Percentiles rank a stretch among this genome's conserved stretches.
phyloP scores from a whole-genome alignment of 2,888 invertebrate species.

The Microdon myrmicae region DNA sequence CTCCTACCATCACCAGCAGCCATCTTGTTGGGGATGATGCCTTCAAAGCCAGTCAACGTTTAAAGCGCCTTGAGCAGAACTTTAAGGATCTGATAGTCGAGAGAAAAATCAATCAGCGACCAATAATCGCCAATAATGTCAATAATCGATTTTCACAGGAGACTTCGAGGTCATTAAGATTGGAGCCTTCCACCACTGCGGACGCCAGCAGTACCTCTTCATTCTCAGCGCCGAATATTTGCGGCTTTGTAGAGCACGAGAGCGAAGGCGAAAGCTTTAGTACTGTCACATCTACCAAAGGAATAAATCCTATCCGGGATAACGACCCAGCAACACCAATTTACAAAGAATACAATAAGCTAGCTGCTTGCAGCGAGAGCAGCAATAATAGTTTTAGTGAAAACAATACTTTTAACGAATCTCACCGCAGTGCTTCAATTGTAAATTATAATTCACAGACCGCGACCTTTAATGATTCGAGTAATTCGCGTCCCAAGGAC shows the following conservation, averaged over 20 bases:
- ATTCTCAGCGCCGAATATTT: neutral
- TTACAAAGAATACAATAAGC: constrained; percentile 22
- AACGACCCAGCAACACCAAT: constrained; percentile 21
- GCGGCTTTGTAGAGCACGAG: neutral
- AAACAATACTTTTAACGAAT: constrained; percentile 7
- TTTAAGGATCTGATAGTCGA: constrained; percentile 60
- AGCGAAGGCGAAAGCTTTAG: constrained; percentile 23
- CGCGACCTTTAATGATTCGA: constrained; percentile 2
- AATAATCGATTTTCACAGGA: constrained; percentile 36
- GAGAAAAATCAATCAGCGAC: constrained; percentile 26
- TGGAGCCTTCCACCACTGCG: constrained; percentile 8
- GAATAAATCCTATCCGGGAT: constrained; percentile 28
- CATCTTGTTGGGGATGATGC: constrained; percentile 52
- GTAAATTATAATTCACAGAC: constrained; percentile 17
- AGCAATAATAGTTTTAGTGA: constrained; percentile 14
- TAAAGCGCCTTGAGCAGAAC: constrained; percentile 68
- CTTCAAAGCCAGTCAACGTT: constrained; percentile 67
- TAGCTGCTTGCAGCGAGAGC: neutral
- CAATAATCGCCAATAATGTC: constrained; percentile 17
- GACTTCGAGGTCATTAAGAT: constrained; percentile 31
- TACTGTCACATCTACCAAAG: constrained; percentile 2
- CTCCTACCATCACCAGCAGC: constrained; percentile 19
- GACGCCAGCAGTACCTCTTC: constrained; percentile 14
- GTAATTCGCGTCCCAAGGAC: constrained; percentile 8
- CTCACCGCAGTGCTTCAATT: constrained; percentile 18